Evolutionary conservation across 2,888 invertebrate genomes (phyloP).

Genomic region (Apeira syringaria): DNA sequence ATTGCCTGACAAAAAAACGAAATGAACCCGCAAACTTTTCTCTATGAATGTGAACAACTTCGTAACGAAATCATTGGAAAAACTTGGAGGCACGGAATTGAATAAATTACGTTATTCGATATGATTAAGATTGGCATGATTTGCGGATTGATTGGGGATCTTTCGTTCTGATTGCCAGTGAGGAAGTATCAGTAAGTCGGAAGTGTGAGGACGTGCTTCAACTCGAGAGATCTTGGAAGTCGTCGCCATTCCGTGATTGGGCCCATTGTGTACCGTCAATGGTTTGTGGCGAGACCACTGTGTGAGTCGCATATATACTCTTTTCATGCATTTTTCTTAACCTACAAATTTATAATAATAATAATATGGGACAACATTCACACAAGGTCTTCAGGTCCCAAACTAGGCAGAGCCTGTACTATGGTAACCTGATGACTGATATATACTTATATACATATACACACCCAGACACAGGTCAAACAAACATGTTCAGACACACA

Average conservation of each 20-base stretch:
- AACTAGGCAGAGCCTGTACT: too few relatives aligned
- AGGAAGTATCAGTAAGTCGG: conserved; percentile 56
- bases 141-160: conserved; percentile 49
- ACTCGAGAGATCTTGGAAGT: conserved; percentile 63
- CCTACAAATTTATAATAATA: too few relatives aligned
- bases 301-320: conserved; percentile 48
- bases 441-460: too few relatives aligned
- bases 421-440: too few relatives aligned
- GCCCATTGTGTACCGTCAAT: conserved; percentile 72
- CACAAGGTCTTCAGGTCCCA: too few relatives aligned
- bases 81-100: conserved; percentile 33
- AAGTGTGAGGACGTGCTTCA: conserved; percentile 66
- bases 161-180: conserved; percentile 41
- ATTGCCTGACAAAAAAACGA: conserved; percentile 16
- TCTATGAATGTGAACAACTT: conserved; percentile 23
- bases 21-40: conserved; percentile 21
- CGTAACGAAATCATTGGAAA: conserved; percentile 33
- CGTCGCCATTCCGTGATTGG: conserved; percentile 72
- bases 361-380: too few relatives aligned
- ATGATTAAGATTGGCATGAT: conserved; percentile 52
- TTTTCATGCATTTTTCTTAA: conserved; percentile 41
- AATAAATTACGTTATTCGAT: conserved; percentile 46
- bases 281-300: conserved; percentile 63
- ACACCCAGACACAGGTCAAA: too few relatives aligned
- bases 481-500: too few relatives aligned